Conservation (phyloP, 2,113 vertebrate species). For the Salvelinus alpinus region DNA sequence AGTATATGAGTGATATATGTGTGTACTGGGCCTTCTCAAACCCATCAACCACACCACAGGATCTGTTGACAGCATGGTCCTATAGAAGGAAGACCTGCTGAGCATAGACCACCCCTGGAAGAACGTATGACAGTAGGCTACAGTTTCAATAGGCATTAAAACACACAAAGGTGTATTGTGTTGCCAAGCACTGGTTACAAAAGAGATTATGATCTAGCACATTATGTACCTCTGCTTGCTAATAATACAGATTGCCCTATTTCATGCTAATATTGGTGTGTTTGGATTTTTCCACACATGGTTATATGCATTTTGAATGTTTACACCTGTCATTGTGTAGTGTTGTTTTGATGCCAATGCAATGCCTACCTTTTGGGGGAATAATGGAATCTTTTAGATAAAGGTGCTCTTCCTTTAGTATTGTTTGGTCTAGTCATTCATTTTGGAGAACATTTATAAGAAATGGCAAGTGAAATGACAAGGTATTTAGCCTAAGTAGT, state of each 20-base stretch:
- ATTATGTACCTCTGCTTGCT: not conserved
- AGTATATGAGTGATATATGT: too few species aligned
- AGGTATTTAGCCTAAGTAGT: too few species aligned
- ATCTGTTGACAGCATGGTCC: not conserved
- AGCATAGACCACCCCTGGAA: conserved; percentile 63
- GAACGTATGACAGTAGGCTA: conserved; percentile 28
- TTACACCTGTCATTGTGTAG: not conserved
- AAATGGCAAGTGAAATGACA: too few species aligned
- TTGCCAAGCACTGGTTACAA: conserved; percentile 27
- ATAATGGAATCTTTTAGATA: not conserved
- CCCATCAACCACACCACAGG: conserved; percentile 9
- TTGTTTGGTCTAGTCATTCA: not conserved
- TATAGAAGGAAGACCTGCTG: conserved; percentile 45
- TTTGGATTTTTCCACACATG: conserved; percentile 17
- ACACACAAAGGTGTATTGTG: conserved; percentile 56
- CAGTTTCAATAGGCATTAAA: conserved; percentile 49
- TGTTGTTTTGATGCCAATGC: not conserved
- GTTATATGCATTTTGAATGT: conserved; percentile 6
- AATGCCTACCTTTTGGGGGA: not conserved
- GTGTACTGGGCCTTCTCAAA: not conserved
- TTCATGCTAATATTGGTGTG: conserved; percentile 15
- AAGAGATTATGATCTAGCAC: conserved; percentile 20
- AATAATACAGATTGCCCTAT: conserved; percentile 20
- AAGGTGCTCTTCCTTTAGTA: not conserved
- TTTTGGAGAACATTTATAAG: not conserved